phyloP scores from a whole-genome alignment of 2,797 vertebrate species.

The Harpagifer antarcticus region DNA sequence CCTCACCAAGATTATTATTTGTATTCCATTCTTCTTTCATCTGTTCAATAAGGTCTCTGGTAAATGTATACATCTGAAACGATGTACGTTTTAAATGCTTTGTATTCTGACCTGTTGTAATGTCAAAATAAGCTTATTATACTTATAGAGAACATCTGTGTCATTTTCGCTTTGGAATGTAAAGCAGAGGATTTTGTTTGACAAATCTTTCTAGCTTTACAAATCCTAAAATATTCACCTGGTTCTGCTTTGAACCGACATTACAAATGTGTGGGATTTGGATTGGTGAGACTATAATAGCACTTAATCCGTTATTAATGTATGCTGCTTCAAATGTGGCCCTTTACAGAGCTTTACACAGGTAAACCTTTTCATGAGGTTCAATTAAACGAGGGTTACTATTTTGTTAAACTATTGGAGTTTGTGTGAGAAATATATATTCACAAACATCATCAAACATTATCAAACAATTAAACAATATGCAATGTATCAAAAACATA shows the following conservation, averaged over 20 bases:
- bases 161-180: constrained; percentile 29
- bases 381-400: neutral
- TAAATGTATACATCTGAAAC: neutral
- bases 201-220: constrained; percentile 18
- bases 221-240: constrained; percentile 34
- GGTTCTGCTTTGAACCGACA: constrained; percentile 20
- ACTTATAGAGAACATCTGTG: constrained; percentile 5
- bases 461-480: no score
- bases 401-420: neutral
- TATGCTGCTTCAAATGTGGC: constrained; percentile 9
- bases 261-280: constrained; percentile 7
- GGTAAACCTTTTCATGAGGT: constrained; percentile 21
- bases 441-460: neutral
- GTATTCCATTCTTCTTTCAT: no score
- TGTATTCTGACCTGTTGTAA: constrained; percentile 28
- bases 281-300: constrained; percentile 1
- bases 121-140: constrained; percentile 30
- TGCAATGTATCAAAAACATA: neutral
- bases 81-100: constrained; percentile 3
- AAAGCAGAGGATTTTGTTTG: constrained; percentile 38
- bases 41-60: neutral
- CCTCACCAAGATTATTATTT: neutral
- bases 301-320: constrained; percentile 34
- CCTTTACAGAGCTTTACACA: constrained; percentile 10
- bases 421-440: neutral